A percentile compares a stretch with the other conserved stretches of the same genome.
phyloP scores from a whole-genome alignment of 2,888 invertebrate genomes.

The Napeogenes sylphis region DNA sequence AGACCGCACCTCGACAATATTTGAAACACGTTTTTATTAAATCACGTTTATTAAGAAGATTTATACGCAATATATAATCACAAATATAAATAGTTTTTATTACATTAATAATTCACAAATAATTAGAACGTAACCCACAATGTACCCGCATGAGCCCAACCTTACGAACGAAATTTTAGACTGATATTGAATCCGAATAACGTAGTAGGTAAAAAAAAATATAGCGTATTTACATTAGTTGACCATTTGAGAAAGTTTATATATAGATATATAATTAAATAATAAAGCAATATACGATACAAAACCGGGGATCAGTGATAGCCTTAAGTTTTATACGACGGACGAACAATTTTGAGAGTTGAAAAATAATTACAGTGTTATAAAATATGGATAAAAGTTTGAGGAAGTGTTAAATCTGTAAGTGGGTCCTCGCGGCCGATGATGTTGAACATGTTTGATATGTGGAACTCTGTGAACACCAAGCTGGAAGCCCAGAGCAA shows the following conservation, averaged over 20 bases:
- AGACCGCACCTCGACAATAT: conserved; percentile 61
- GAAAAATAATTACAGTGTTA: conserved; percentile 48
- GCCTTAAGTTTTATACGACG: conserved; percentile 66
- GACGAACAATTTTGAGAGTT: conserved; percentile 66
- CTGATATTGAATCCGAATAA: conserved; percentile 74
- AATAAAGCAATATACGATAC: conserved; percentile 50
- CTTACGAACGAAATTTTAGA: conserved; percentile 76
- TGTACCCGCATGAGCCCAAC: conserved; percentile 68
- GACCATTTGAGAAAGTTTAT: conserved; percentile 77
- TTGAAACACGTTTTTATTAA: conserved; percentile 36
- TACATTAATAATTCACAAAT: conserved; percentile 52
- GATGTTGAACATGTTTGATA: conserved; percentile 86
- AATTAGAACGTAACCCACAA: conserved; percentile 46
- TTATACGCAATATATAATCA: conserved; percentile 66
- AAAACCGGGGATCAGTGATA: conserved; percentile 73
- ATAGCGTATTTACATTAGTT: conserved; percentile 78
- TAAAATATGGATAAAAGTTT: conserved; percentile 48
- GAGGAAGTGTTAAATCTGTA: conserved; percentile 46
- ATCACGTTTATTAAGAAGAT: conserved; percentile 51
- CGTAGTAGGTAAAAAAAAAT: conserved; percentile 50
- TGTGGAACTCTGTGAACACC: conserved; percentile 88
- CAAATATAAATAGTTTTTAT: conserved; percentile 51
- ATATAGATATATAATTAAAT: conserved; percentile 44
- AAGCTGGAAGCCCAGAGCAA: conserved; percentile 84
- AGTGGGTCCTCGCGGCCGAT: conserved; percentile 44